Base-by-base conservation (phyloP, 2,888 invertebrate species). In the Nycteola revayana region DNA sequence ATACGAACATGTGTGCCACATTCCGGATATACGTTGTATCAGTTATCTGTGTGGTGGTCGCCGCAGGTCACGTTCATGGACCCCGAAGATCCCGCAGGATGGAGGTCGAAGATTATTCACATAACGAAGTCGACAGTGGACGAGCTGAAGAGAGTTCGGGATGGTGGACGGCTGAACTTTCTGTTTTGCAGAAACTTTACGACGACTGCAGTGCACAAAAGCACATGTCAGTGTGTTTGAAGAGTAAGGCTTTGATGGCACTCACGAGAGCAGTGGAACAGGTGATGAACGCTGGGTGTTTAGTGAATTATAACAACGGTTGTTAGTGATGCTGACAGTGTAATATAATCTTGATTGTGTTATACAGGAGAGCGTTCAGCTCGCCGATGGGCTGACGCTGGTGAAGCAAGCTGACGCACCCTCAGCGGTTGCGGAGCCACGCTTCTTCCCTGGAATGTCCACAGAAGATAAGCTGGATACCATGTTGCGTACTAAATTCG, bases 201-300 rank as follows among this genome's bases (percentile, higher is more conserved):
- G 91, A 91, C 48, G 91, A 91, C 60, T 92, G 92, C 71, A 91
- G 91, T 77, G 77, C 85, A 42, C 91, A 90, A 49, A 88, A 89
- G 62, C 91, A 92, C 60, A 85, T 92, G 61, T 83, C 90, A 34
- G 83, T 81, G 59, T 92, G 92, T 64, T 79, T 92, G 32, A 92
- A 92, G 68, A 89, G 90, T 51, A 92, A 92, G 60, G 92, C 92
- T 23, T 71, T 92, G 33, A 78, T 81, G 37, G 92, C 91, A 7
- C 75, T 92, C 27, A 81, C 89, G 24, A 90, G 91, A 51, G 92
- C 92, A 43, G 80, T 91, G 48, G 90, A 91, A 48, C 91, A 91
- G 86, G 90, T 90, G 78, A 81, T 38, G 24, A 21, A 42, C 45
- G 42, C 23, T 36, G 27, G 27, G 49, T 51, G 55, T 33, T n/a